Evolutionary conservation across 1,140 invertebrate species (phyloP).

Genomic region (Anthonomus grandis): DNA sequence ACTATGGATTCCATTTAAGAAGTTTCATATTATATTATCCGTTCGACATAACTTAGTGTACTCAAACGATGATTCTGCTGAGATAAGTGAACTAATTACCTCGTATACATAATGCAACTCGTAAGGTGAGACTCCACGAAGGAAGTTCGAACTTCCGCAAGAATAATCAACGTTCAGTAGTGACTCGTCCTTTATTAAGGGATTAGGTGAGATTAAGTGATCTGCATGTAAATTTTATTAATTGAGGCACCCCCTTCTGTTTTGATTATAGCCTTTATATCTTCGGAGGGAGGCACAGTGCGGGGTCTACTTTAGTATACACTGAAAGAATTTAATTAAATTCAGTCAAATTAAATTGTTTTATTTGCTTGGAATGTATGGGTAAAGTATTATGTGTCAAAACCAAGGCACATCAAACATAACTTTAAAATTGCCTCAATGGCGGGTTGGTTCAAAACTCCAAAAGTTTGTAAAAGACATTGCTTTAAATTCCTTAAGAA

Average conservation of each 20-base stretch:
- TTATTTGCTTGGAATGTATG: neutral
- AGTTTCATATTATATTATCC: no score
- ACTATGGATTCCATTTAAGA: no score
- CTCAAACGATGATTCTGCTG: no score
- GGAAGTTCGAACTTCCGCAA: no score
- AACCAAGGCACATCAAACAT: neutral
- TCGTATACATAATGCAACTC: no score
- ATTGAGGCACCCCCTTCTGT: slow-evolving; percentile 19
- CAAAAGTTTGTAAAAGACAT: no score
- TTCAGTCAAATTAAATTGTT: neutral
- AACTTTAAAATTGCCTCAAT: no score
- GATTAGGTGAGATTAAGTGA: slow-evolving; percentile 21
- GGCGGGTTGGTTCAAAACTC: neutral
- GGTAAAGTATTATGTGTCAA: neutral
- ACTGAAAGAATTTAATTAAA: neutral
- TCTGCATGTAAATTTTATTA: slow-evolving; percentile 25
- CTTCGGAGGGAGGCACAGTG: slow-evolving; percentile 4
- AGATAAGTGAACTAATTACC: no score
- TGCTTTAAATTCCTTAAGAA: no score
- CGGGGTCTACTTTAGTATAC: neutral
- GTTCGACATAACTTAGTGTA: no score
- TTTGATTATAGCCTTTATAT: slow-evolving; percentile 5
- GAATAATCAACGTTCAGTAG: slow-evolving; percentile 13
- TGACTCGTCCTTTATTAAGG: slow-evolving; percentile 25
- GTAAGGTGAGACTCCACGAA: no score